Conservation (phyloP, 35 echinoderm and acorn worm species). For the Strongylocentrotus purpuratus region DNA sequence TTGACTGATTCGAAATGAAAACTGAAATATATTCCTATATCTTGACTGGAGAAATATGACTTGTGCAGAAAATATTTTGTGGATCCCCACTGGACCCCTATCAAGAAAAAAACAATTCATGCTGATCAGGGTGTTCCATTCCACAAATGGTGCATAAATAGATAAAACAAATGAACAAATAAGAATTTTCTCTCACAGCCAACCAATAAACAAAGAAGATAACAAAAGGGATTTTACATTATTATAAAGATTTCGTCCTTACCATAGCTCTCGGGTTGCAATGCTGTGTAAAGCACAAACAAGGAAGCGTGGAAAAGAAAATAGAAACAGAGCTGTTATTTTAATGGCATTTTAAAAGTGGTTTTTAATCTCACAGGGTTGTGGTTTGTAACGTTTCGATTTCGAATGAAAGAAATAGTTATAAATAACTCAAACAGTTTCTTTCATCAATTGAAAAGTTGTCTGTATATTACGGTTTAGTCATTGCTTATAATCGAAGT, state of each 20-base stretch:
- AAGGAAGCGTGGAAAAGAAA: not conserved
- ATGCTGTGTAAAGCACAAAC: not conserved
- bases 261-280: not conserved
- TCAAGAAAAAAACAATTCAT: no score
- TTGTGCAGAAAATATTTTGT: no score
- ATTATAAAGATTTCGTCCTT: not conserved
- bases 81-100: no score
- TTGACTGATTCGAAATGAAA: no score
- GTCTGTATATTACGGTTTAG: not conserved
- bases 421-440: not conserved
- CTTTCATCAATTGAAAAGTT: not conserved
- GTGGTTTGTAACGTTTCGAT: constrained; percentile 10
- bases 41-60: no score
- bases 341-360: not conserved
- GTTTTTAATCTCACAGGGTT: not conserved
- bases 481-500: no score
- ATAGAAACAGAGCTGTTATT: not conserved
- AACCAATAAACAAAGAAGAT: no score
- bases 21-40: no score
- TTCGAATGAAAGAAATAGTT: not conserved
- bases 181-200: no score
- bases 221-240: not conserved
- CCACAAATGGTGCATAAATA: no score
- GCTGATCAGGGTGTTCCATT: no score
- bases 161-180: no score